phyloP scores from a whole-genome alignment of 1,140 invertebrate genomes.

The Panonychus citri region DNA sequence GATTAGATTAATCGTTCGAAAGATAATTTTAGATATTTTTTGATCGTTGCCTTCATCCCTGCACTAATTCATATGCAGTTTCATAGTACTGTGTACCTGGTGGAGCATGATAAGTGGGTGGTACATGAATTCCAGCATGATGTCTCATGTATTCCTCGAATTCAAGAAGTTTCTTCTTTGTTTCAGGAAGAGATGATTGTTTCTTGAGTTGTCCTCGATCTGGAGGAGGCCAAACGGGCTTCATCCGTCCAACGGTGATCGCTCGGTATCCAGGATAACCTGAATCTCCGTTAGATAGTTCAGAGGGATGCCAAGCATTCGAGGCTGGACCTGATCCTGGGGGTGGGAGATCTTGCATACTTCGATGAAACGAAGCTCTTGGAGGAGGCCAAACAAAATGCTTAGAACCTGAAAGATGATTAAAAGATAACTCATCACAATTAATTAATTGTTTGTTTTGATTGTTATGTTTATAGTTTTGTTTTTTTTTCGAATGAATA shows the following conservation, averaged over 20 bases:
- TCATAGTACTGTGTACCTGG: not conserved
- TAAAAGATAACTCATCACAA: not conserved
- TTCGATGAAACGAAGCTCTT: not conserved
- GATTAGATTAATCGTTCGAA: too few relatives aligned
- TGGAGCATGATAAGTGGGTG: not conserved
- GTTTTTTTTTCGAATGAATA: too few relatives aligned
- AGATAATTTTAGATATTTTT: too few relatives aligned
- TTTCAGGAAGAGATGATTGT: not conserved
- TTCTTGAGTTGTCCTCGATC: not conserved
- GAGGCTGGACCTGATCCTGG: slow-evolving; percentile 1
- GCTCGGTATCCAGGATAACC: not conserved
- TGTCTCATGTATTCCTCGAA: not conserved
- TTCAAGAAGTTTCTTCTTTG: not conserved
- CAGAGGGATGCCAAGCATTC: not conserved
- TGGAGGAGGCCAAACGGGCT: not conserved
- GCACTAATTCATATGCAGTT: not conserved
- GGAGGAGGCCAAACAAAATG: slow-evolving; percentile 1
- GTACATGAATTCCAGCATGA: not conserved
- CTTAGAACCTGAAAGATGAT: not conserved
- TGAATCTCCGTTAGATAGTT: not conserved
- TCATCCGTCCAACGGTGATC: too few relatives aligned
- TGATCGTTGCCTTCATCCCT: too few relatives aligned
- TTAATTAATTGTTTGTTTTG: not conserved
- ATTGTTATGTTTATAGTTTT: not conserved
- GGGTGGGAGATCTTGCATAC: not conserved